Percentiles rank a stretch among this genome's conserved stretches.
Evolutionary conservation across 2,888 invertebrate genomes (phyloP).

Genomic region (Chaitophorus viminalis): DNA sequence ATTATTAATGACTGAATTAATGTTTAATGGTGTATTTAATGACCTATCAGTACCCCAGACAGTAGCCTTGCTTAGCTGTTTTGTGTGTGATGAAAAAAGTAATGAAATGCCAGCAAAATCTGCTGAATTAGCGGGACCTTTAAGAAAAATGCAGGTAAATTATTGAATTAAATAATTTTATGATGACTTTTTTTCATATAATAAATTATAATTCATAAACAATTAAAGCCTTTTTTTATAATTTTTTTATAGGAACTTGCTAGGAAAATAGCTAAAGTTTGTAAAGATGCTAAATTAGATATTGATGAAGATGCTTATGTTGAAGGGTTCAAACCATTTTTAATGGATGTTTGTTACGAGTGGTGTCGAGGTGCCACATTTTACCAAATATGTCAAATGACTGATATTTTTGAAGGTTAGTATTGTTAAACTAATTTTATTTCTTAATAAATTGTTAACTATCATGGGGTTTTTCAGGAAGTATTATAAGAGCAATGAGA

Average conservation of each 20-base stretch:
- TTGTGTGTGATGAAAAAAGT: slow-evolving; percentile 93
- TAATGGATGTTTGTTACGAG: slow-evolving; percentile 96
- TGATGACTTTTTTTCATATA: slow-evolving; percentile 17
- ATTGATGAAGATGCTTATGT: slow-evolving; percentile 92
- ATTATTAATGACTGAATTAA: slow-evolving; percentile 94
- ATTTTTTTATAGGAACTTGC: slow-evolving; percentile 80
- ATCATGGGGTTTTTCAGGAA: slow-evolving; percentile 70
- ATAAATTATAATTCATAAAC: not conserved
- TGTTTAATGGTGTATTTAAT: slow-evolving; percentile 97
- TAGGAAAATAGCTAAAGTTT: slow-evolving; percentile 88
- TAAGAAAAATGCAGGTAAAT: slow-evolving; percentile 86
- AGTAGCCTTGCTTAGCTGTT: slow-evolving; percentile 87
- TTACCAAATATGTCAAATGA: slow-evolving; percentile 92
- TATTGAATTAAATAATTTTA: slow-evolving; percentile 24
- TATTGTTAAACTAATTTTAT: slow-evolving; percentile 11
- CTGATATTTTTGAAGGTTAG: slow-evolving; percentile 92
- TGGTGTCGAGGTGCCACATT: slow-evolving; percentile 97
- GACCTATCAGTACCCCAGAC: slow-evolving; percentile 82
- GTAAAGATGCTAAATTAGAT: slow-evolving; percentile 84
- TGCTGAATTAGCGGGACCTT: slow-evolving; percentile 85
- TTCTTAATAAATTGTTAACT: not conserved
- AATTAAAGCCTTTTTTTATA: not conserved
- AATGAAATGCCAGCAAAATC: slow-evolving; percentile 82
- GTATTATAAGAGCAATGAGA: slow-evolving; percentile 91
- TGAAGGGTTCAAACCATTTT: slow-evolving; percentile 88